phyloP scores from a whole-genome alignment of 2,888 invertebrate species.

The Trichacis sp. region DNA sequence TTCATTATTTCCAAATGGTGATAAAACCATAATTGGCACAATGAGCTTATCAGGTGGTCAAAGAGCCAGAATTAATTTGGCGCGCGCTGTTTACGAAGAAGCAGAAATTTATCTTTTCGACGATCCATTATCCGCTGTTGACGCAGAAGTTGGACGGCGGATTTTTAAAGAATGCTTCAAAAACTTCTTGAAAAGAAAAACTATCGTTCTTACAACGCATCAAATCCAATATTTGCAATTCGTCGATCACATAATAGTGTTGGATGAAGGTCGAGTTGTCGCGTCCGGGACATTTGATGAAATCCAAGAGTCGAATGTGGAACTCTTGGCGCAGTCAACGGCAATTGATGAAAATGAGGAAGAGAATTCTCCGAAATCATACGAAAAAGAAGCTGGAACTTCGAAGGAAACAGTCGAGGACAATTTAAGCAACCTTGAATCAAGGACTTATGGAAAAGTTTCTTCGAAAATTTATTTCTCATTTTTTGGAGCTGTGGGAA shows the following conservation, averaged over 20 bases:
- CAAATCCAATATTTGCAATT: slow-evolving; percentile 83
- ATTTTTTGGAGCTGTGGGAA: slow-evolving; percentile 60
- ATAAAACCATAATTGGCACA: slow-evolving; percentile 84
- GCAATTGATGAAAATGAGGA: slow-evolving; percentile 39
- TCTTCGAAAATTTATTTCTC: slow-evolving; percentile 46
- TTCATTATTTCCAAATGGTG: slow-evolving; percentile 78
- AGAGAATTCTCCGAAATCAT: not conserved
- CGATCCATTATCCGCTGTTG: slow-evolving; percentile 82
- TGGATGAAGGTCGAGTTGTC: slow-evolving; percentile 73
- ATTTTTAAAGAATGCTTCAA: slow-evolving; percentile 70
- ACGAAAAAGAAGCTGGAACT: not conserved
- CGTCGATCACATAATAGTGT: slow-evolving; percentile 73
- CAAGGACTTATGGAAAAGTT: slow-evolving; percentile 47
- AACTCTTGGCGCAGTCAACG: slow-evolving; percentile 73
- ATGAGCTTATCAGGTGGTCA: slow-evolving; percentile 80
- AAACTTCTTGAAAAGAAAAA: slow-evolving; percentile 34
- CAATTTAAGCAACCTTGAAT: slow-evolving; percentile 21
- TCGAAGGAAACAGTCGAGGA: not conserved
- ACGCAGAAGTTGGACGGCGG: slow-evolving; percentile 78
- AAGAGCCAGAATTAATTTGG: slow-evolving; percentile 81
- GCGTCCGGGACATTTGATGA: slow-evolving; percentile 75
- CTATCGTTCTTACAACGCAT: slow-evolving; percentile 65
- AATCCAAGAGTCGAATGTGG: slow-evolving; percentile 72
- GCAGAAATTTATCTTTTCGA: slow-evolving; percentile 81
- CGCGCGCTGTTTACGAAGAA: slow-evolving; percentile 79